Conservation (phyloP, 2,797 vertebrate species). For the Coluber constrictor region DNA sequence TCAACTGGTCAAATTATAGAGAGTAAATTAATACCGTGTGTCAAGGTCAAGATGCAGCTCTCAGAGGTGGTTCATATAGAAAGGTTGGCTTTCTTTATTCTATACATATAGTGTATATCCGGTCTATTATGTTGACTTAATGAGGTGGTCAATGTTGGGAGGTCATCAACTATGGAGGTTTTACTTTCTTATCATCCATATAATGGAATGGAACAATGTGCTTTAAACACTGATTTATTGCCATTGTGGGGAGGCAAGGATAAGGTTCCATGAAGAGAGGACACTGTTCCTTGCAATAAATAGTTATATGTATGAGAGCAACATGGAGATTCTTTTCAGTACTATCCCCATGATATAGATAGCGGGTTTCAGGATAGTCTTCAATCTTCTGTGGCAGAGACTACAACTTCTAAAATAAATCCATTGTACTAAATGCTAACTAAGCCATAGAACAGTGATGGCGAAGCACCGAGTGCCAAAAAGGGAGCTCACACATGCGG, state of each 20-base stretch:
- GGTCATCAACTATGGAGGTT: too few species aligned
- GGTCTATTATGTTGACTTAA: too few species aligned
- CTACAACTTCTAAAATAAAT: not conserved
- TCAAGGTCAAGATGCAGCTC: too few species aligned
- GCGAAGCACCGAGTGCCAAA: too few species aligned
- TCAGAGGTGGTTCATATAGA: too few species aligned
- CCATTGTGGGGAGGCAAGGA: not conserved
- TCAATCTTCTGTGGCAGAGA: not conserved
- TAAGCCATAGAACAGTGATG: not conserved
- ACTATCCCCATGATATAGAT: not conserved
- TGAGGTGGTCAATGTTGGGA: too few species aligned
- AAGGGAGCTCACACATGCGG: too few species aligned
- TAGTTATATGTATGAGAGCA: not conserved
- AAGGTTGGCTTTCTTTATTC: too few species aligned
- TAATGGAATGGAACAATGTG: not conserved
- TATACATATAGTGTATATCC: too few species aligned
- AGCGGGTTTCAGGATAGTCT: not conserved
- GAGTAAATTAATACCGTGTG: too few species aligned
- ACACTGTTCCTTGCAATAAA: not conserved
- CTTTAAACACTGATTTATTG: not conserved
- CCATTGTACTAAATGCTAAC: slow-evolving; percentile 17
- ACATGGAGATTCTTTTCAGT: not conserved
- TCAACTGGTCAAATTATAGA: too few species aligned
- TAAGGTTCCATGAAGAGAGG: not conserved
- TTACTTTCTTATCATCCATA: not conserved